A percentile compares a stretch with the other conserved stretches of the same genome.
These are phyloP conservation scores for Mionectes olivaceus DNA, from an alignment of 2,797 vertebrate genomes.

Conservation along the genomic window DNA sequence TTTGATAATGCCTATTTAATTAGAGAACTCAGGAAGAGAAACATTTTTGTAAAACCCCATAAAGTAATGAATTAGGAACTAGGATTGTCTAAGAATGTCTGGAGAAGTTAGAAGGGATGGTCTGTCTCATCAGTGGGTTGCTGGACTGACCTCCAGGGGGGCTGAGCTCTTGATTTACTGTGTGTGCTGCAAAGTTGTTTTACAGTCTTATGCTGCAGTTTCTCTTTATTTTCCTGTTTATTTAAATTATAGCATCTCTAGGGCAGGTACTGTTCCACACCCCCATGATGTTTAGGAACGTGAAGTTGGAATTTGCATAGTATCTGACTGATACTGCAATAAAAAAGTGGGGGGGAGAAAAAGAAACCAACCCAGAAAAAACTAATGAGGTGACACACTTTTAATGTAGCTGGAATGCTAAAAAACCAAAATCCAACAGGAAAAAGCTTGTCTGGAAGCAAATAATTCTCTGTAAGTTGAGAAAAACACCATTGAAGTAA, in stretches of 20 bases:
- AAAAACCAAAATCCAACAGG: not conserved
- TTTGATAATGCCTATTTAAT: slow-evolving; percentile 19
- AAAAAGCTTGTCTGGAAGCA: not conserved
- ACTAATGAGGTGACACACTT: not conserved
- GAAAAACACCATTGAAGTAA: not conserved
- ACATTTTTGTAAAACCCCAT: not conserved
- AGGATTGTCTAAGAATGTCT: not conserved
- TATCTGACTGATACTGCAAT: not conserved
- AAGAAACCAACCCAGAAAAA: rapidly evolving
- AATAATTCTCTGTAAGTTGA: not conserved
- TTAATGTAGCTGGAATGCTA: not conserved
- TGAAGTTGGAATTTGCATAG: not conserved
- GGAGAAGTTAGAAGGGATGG: not conserved
- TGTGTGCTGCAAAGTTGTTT: not conserved
- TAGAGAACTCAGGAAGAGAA: not conserved
- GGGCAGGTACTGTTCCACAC: not conserved
- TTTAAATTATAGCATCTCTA: not conserved
- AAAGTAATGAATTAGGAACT: not conserved
- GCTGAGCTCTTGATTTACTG: not conserved
- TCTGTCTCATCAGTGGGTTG: not conserved
- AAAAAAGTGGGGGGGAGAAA: not conserved
- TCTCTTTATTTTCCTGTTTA: not conserved
- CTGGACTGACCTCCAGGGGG: not conserved
- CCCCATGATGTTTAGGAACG: not conserved
- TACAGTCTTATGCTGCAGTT: not conserved